Conservation (phyloP, 92 coral and sea anemone genomes). For the Siderastrea siderea region DNA sequence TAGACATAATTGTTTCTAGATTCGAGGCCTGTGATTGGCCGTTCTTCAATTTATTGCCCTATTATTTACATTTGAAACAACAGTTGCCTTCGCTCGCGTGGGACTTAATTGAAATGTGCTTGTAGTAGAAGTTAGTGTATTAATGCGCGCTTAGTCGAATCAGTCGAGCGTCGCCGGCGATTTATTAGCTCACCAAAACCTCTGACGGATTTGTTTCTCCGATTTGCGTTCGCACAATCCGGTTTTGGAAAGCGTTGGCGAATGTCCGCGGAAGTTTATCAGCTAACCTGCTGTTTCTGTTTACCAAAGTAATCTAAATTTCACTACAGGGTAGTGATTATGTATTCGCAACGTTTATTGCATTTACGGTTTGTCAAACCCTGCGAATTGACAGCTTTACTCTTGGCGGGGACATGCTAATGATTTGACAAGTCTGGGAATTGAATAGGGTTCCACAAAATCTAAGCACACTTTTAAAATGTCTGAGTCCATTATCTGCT, state of each 20-base stretch:
- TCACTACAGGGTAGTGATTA: slow-evolving; percentile 87
- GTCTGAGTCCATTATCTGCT: slow-evolving; percentile 30
- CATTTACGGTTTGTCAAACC: slow-evolving; percentile 64
- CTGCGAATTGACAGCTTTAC: slow-evolving; percentile 59
- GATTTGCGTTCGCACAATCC: slow-evolving; percentile 38
- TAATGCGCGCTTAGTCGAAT: slow-evolving; percentile 15
- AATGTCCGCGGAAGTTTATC: slow-evolving; percentile 63
- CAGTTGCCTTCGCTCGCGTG: slow-evolving; percentile 53
- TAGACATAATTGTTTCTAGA: slow-evolving; percentile 81
- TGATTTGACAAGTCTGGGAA: slow-evolving; percentile 36
- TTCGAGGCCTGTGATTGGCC: slow-evolving; percentile 69
- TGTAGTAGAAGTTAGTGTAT: slow-evolving; percentile 50
- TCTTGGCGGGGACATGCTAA: slow-evolving; percentile 45
- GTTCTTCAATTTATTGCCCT: slow-evolving; percentile 74
- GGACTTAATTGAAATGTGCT: slow-evolving; percentile 46
- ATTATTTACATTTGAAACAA: slow-evolving; percentile 68
- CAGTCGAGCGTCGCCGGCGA: slow-evolving; percentile 1
- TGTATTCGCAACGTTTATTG: slow-evolving; percentile 81
- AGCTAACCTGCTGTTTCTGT: slow-evolving; percentile 80
- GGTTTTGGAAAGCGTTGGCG: slow-evolving; percentile 54
- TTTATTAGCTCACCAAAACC: neutral
- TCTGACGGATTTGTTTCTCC: slow-evolving; percentile 6
- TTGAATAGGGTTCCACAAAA: slow-evolving; percentile 26
- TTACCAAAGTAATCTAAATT: slow-evolving; percentile 89
- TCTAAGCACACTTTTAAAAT: slow-evolving; percentile 30